phyloP scores from a whole-genome alignment of 2,888 invertebrate genomes.

The Acrobasis consociella region DNA sequence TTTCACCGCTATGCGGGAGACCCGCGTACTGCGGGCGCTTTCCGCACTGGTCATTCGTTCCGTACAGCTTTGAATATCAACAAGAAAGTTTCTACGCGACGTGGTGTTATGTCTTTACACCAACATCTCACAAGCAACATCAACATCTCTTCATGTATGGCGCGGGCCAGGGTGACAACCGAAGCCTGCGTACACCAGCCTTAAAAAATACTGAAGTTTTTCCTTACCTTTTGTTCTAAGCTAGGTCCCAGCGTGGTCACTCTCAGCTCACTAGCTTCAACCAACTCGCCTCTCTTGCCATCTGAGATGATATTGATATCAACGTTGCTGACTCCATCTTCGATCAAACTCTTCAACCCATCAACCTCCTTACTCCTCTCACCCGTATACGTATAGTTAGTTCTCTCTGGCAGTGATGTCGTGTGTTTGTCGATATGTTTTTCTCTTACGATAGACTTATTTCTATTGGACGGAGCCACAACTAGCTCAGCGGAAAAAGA shows the following conservation, averaged over 20 bases:
- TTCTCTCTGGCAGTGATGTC: constrained; percentile 47
- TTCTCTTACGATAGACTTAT: constrained; percentile 62
- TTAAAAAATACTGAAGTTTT: constrained; percentile 5
- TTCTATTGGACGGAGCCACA: constrained; percentile 78
- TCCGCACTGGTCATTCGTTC: too few species aligned
- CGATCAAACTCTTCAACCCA: constrained; percentile 69
- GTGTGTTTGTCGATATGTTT: constrained; percentile 59
- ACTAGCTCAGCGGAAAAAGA: constrained; percentile 90
- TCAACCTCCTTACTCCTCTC: constrained; percentile 68
- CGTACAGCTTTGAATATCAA: too few species aligned
- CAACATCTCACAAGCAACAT: too few species aligned
- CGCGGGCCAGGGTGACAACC: too few species aligned
- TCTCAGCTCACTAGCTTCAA: constrained; percentile 47
- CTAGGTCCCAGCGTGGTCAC: constrained; percentile 84
- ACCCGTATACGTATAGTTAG: constrained; percentile 64
- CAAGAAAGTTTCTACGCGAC: too few species aligned
- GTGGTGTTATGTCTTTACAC: too few species aligned
- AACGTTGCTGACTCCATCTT: constrained; percentile 71
- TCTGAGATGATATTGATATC: constrained; percentile 74
- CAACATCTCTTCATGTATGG: too few species aligned
- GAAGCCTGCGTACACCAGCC: too few species aligned
- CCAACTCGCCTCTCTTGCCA: constrained; percentile 45
- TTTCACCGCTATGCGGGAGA: too few species aligned
- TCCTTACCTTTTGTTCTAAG: constrained; percentile 84
- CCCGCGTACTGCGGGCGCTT: too few species aligned